These are phyloP conservation scores for Mobula hypostoma DNA, from an alignment of 2,113 vertebrate species.

Conservation along the genomic window DNA sequence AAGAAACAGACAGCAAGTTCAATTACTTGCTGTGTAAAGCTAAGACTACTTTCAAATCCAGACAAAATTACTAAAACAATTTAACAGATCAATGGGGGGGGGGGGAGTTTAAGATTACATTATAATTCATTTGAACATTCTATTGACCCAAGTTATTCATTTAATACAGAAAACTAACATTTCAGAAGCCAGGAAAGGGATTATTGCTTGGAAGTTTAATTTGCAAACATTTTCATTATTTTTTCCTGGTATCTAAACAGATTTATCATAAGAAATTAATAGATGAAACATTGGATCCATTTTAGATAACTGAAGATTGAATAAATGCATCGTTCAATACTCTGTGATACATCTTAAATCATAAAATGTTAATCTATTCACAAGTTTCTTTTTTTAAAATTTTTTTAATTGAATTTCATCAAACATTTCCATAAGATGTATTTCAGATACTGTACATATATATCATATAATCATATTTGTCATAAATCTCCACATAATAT, in stretches of 20 bases:
- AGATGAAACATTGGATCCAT: neutral
- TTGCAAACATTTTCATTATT: neutral
- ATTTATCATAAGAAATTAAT: neutral
- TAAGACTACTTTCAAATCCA: neutral
- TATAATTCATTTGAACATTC: neutral
- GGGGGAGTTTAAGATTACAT: neutral
- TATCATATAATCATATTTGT: too few relatives aligned
- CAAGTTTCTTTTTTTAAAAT: too few relatives aligned
- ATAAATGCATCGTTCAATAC: neutral
- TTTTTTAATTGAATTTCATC: too few relatives aligned
- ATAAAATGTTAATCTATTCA: neutral
- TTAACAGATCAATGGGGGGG: neutral
- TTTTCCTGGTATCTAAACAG: neutral
- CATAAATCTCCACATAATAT: too few relatives aligned
- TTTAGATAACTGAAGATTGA: constrained; percentile 13
- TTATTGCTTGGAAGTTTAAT: neutral
- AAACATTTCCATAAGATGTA: too few relatives aligned
- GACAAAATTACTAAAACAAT: neutral
- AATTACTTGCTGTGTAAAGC: too few relatives aligned
- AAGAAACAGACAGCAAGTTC: too few relatives aligned
- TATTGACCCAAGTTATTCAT: constrained; percentile 13
- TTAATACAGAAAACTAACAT: neutral
- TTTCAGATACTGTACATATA: too few relatives aligned
- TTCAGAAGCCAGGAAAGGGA: neutral
- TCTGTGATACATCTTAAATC: constrained; percentile 1